Base-by-base conservation (phyloP, 2,888 invertebrate genomes). In the Megaustenia siamemsis region DNA sequence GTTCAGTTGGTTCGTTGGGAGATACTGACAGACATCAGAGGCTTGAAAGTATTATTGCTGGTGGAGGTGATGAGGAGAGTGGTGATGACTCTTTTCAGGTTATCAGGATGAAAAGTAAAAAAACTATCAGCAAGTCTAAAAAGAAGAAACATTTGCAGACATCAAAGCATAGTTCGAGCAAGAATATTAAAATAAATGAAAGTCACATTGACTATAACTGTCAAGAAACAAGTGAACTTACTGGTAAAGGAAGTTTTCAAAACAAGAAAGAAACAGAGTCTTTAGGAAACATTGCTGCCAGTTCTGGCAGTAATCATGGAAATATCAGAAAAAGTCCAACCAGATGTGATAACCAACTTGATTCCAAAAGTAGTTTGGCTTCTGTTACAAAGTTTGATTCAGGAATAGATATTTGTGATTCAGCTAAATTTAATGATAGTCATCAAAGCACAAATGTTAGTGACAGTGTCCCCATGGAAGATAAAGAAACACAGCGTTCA, bases 11-110 rank as follows among this genome's bases (percentile, higher is more conserved):
- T 28, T 81, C 81, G 1, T 24, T 68, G 3, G 80, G 80, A 35
- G 81, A 81, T 24, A 71, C 69, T 18, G 81, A 81, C 28, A 45
- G 81, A 12, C 69, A 71, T 38, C 32, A 71, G 40, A 71, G 81
- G 18, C 71, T 81, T 15, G 81, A 81, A 21, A 81, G n/a, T 40
- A 53, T 81, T 56, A 28, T 53, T 38, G 40, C 71, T 69, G 56
- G 40, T n/a, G 56, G 69, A 12, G 56, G 56, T 40, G 81, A 81
- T 28, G 80, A 68, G 15, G 68, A 79, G 4, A 68, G 43, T 49
- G 53, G 35, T 8, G 77, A 28, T 8, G 40, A 60, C n/a, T 53
- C 56, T 0, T 40, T 81, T 18, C 28, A 71, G 18, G 71, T 81
- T 35, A 81, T 81, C 35, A 53, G 56, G 21, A 21, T 71, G 28